These are phyloP conservation scores for Agonopterix alstromeriana DNA, from an alignment of 2,888 invertebrate species.

Conservation along the genomic window DNA sequence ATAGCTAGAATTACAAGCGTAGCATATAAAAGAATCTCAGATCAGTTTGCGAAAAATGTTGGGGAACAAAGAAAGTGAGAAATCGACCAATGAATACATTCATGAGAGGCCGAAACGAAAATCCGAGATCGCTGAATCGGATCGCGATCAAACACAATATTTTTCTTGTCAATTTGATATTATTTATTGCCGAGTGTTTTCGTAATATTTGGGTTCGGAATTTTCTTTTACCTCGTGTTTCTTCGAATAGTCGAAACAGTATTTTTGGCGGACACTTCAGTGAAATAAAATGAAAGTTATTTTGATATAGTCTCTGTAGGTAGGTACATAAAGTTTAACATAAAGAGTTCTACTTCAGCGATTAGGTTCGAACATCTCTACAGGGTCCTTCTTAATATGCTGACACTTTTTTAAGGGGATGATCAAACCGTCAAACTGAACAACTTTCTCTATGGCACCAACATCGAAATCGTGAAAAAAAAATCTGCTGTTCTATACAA, in stretches of 20 bases:
- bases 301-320: too few species aligned
- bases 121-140: conserved; percentile 4
- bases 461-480: too few species aligned
- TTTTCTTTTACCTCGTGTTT: not conserved
- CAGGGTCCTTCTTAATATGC: too few species aligned
- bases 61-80: conserved; percentile 7
- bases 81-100: conserved; percentile 9
- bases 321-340: too few species aligned
- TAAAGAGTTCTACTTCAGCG: too few species aligned
- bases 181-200: not conserved
- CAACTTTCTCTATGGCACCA: too few species aligned
- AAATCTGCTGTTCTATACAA: too few species aligned
- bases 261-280: too few species aligned
- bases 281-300: too few species aligned
- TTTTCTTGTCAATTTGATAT: conserved; percentile 3
- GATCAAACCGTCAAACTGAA: too few species aligned
- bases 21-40: not conserved
- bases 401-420: too few species aligned
- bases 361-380: too few species aligned
- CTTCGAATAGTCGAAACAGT: not conserved
- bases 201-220: not conserved
- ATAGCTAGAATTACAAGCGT: conserved; percentile 7
- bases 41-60: not conserved
- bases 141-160: not conserved
- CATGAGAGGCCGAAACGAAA: conserved; percentile 9